Conservation (phyloP, 2,113 vertebrate genomes). For the Embiotoca jacksoni region DNA sequence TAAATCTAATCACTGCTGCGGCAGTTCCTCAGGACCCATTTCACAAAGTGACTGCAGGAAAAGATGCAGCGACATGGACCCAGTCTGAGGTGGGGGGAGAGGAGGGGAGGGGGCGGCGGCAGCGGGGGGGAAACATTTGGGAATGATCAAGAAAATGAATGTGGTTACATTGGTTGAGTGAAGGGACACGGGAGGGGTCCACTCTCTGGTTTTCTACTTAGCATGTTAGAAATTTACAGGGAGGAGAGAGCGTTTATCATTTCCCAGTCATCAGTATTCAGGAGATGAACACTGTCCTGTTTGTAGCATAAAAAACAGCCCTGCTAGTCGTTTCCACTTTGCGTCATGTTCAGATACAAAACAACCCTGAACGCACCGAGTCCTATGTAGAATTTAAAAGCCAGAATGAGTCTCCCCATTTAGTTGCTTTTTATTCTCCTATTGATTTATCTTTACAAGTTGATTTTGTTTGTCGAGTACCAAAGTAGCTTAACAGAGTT, state of each 20-base stretch:
- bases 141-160: conserved; percentile 9
- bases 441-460: no score
- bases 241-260: background rate
- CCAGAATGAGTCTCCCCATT: background rate
- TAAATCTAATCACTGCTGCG: conserved; percentile 35
- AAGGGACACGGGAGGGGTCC: background rate
- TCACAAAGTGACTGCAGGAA: conserved; percentile 31
- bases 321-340: background rate
- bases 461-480: background rate
- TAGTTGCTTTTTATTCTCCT: no score
- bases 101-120: background rate
- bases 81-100: background rate
- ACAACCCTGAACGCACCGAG: background rate
- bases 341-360: background rate
- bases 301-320: conserved; percentile 3
- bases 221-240: background rate
- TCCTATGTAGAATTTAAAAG: background rate
- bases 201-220: background rate
- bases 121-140: background rate
- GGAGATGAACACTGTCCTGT: background rate
- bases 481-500: background rate
- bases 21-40: background rate
- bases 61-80: conserved; percentile 4
- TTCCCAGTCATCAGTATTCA: conserved; percentile 23
- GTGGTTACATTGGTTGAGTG: conserved; percentile 1